These are phyloP conservation scores for Protobothrops mucrosquamatus DNA, from an alignment of 2,113 vertebrate species.

Conservation along the genomic window DNA sequence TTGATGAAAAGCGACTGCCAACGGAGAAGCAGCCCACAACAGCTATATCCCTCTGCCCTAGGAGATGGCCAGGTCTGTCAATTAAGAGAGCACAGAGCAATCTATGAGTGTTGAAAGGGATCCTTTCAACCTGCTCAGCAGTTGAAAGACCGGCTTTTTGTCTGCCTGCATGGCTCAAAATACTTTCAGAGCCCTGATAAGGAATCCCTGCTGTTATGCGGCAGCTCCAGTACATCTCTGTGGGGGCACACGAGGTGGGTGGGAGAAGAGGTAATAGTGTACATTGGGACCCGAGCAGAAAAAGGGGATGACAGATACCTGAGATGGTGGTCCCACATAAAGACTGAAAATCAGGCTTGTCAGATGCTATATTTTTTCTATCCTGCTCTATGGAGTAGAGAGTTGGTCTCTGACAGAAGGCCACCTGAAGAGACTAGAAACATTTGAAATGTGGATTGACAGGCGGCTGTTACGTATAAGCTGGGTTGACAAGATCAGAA, in stretches of 20 bases:
- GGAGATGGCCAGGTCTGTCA: conserved; percentile 81
- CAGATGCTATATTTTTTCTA: too few relatives aligned
- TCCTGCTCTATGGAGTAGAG: too few relatives aligned
- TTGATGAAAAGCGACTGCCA: conserved; percentile 86
- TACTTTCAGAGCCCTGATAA: conserved; percentile 92
- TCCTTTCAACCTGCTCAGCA: conserved; percentile 76
- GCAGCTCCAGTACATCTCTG: conserved; percentile 74
- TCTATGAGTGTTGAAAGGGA: conserved; percentile 91
- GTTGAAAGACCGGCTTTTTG: conserved; percentile 87
- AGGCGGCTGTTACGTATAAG: too few relatives aligned
- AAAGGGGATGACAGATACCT: conserved; percentile 75
- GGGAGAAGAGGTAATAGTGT: conserved; percentile 80
- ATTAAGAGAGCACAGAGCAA: conserved; percentile 91
- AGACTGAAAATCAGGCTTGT: too few relatives aligned
- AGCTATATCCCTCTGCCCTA: conserved; percentile 84
- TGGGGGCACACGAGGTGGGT: conserved; percentile 70
- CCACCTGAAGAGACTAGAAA: too few relatives aligned
- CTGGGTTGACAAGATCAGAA: too few relatives aligned
- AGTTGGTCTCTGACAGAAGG: too few relatives aligned
- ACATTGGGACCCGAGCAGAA: conserved; percentile 76
- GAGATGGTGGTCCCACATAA: conserved; percentile 81
- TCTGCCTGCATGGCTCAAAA: conserved; percentile 92
- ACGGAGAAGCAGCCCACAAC: conserved; percentile 68
- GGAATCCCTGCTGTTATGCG: conserved; percentile 83
- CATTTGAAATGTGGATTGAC: too few relatives aligned